Base-by-base conservation (phyloP, 2,113 vertebrate genomes). In the Toxotes jaculatrix region DNA sequence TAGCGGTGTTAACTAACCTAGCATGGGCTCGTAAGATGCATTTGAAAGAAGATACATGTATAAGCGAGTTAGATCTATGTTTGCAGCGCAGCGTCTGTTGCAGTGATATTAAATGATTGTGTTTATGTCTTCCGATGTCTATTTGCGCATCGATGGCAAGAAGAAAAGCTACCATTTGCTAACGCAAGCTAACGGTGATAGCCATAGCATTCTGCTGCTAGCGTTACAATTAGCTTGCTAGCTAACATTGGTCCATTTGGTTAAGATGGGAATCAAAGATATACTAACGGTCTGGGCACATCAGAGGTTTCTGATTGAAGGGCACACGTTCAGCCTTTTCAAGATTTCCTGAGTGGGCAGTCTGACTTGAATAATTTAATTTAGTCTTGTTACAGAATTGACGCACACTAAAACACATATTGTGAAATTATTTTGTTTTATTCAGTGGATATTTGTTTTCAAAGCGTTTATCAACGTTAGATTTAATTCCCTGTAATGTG, bases 1-100 rank as follows among this genome's bases (percentile, higher is more conserved):
- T 94, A 93, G 93, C 91, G 3, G 8, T 6, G 43, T 65, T 34
- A 68, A 85, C 86, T 91, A 83, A 70, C 34, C 31, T 87, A 87
- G 89, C 83, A 63, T 76, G 65, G 72, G 74, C 21, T 61, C 17
- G 4, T 38, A 16, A 27, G 21, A 51, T 17, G 4, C 7, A 60
- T 42, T 16, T 36, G 10, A 73, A 75, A 36, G 3, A 0, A 9
- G 27, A 14, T 42, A 0, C 0, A 10, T 8, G 36, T 13, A 3
- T 7, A 64, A 34, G 0, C 2, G 16, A 42, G 7, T 2, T 11
- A 1, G 0, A 16, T 27, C 0, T 47, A 1, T n/a, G 0, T 11
- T 56, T 60, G 1, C 5, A 16, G 3, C 9, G 9, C 8, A 63
- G 1, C 4, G 7, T 23, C 1, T 31, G 21, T 47, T 42, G 17